phyloP scores from a whole-genome alignment of 2,797 vertebrate species.

The Gila robusta region DNA sequence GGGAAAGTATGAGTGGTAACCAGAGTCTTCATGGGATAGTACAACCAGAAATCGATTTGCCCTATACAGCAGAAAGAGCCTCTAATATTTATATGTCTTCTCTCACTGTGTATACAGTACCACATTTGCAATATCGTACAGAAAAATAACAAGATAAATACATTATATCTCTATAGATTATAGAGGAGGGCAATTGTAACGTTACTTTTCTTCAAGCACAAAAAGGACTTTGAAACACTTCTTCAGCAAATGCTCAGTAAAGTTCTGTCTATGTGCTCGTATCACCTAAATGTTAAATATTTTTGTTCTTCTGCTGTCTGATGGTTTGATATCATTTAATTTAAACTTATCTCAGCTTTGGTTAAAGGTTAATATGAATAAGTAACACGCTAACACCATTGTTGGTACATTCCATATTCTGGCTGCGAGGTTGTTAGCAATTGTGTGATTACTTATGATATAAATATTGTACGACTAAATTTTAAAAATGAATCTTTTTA shows the following conservation, averaged over 20 bases:
- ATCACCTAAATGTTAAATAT: neutral
- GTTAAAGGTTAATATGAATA: neutral
- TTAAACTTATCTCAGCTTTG: neutral
- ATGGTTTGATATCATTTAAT: neutral
- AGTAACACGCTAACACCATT: neutral
- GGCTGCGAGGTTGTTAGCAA: neutral
- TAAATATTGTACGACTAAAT: conserved; percentile 1
- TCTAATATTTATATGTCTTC: conserved; percentile 17
- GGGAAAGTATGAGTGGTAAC: conserved; percentile 4
- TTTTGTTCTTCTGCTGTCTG: neutral
- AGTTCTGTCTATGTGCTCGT: neutral
- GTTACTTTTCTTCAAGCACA: neutral
- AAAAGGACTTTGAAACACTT: neutral
- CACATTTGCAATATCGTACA: neutral
- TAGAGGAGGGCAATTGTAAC: neutral
- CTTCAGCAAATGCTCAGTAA: neutral
- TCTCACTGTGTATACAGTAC: neutral
- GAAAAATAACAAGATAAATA: neutral
- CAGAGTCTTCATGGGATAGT: neutral
- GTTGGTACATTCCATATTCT: neutral
- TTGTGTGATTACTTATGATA: neutral
- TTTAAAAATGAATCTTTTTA: neutral
- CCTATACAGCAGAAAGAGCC: neutral
- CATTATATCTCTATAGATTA: neutral
- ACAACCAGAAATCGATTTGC: conserved; percentile 21